Percentiles rank a stretch among this genome's conserved stretches.
phyloP scores from a whole-genome alignment of 2,888 invertebrate genomes.

The Leptinotarsa peninsularis region DNA sequence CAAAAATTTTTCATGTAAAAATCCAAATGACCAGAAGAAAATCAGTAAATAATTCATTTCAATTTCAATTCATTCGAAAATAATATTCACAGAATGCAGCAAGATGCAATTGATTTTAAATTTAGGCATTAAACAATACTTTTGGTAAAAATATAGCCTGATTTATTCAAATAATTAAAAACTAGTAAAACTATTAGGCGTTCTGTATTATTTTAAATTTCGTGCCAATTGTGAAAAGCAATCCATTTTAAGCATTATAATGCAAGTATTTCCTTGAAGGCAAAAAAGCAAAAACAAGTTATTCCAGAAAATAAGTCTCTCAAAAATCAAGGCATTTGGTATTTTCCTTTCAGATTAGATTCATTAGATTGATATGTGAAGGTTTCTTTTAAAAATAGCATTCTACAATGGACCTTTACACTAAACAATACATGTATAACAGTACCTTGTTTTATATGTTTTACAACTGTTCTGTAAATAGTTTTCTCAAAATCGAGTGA shows the following conservation, averaged over 20 bases:
- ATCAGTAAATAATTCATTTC: neutral
- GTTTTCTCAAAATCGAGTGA: too few species aligned
- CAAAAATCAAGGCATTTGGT: neutral
- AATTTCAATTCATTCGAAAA: neutral
- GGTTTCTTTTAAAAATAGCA: too few species aligned
- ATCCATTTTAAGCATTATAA: constrained; percentile 11
- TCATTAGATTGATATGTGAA: too few species aligned
- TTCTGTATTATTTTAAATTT: constrained; percentile 7
- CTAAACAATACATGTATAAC: too few species aligned
- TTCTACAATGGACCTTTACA: too few species aligned
- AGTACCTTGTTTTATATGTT: too few species aligned
- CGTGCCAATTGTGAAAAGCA: constrained; percentile 13
- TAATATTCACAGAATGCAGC: neutral
- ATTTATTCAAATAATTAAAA: neutral
- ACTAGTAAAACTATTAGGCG: constrained; percentile 1
- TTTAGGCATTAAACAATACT: neutral
- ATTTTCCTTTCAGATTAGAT: neutral
- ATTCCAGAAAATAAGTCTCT: neutral
- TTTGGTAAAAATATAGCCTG: neutral
- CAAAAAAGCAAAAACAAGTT: constrained; percentile 9
- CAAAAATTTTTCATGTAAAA: too few species aligned
- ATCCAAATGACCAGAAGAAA: too few species aligned
- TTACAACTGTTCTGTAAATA: too few species aligned
- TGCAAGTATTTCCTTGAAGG: constrained; percentile 2
- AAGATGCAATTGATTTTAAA: neutral